These are phyloP conservation scores for Cerastis leucographa DNA, from an alignment of 2,888 invertebrate species.

Conservation along the genomic window DNA sequence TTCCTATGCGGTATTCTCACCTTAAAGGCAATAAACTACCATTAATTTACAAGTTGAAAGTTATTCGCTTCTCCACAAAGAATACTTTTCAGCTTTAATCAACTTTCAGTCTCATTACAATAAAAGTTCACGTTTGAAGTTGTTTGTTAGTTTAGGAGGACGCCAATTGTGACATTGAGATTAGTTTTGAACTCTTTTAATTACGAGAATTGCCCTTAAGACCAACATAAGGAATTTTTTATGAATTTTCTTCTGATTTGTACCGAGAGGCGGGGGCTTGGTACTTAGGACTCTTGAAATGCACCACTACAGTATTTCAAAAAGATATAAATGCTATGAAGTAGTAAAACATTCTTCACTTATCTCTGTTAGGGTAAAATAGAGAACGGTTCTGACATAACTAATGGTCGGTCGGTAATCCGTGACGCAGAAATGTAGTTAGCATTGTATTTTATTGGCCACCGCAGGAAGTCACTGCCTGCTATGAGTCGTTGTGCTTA, in stretches of 20 bases:
- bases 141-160: constrained; percentile 31
- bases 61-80: constrained; percentile 1
- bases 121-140: constrained; percentile 35
- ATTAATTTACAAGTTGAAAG: neutral
- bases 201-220: neutral
- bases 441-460: constrained; percentile 38
- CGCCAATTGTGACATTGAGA: constrained; percentile 21
- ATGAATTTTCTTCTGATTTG: neutral
- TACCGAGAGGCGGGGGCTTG: neutral
- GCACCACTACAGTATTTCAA: neutral
- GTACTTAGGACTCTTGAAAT: neutral
- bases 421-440: constrained; percentile 35
- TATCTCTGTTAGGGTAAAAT: constrained; percentile 36
- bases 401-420: constrained; percentile 47
- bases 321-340: constrained; percentile 1
- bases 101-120: constrained; percentile 20
- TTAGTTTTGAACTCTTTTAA: constrained; percentile 25
- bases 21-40: neutral
- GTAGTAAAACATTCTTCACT: constrained; percentile 19
- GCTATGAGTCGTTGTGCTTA: neutral
- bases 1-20: neutral
- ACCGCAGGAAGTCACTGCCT: neutral
- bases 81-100: constrained; percentile 10
- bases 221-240: neutral
- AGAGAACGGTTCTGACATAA: constrained; percentile 38